Base-by-base conservation (phyloP, 1,140 invertebrate species). In the Aphelinus atriplicis region DNA sequence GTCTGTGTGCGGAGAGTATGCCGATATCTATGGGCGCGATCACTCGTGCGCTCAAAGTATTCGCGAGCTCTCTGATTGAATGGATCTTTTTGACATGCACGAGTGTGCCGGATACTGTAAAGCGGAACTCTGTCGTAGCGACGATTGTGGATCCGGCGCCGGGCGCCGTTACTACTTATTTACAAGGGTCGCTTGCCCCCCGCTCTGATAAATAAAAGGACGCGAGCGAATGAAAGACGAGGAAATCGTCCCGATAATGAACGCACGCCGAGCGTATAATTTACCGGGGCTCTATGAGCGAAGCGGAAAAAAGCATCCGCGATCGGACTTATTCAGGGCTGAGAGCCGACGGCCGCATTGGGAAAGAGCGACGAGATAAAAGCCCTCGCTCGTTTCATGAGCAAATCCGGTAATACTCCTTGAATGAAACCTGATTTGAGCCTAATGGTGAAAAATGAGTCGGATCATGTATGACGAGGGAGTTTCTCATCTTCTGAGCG, bases 231-330 rank as follows among this genome's bases (percentile, higher is more conserved):
- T 48, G 46, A 63, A 48, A 63, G 61, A 48, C 61, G 9, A 7
- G 61, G 61, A 63, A 63, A 63, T 63, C 61, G 9, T 10, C 61
- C 7, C 10, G 61, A 63, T 63, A 48, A 63, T 63, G n/a, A 48
- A 63, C 10, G 61, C 61, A 48, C 7, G 26, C 26, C 42, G 61
- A 48, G 61, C 61, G 46, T 63, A 46, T 43, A 63, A 63, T 63
- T 63, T 10, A n/a, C 46, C 46, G 6, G 61, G 46, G n/a, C 6
- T 46, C 61, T 48, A 10, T 48, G 10, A 2, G 4, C 6, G 46
- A 9, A 62, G 45, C 62, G 65, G 61, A 75, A 56, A 48, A 77
- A 64, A 75, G 73, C 3, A 58, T 5, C 43, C 57, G 7, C 57
- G 26, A 43, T 42, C 43, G 26, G n/a, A 4, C 43, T 58, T 42